Conservation (phyloP, 2,888 invertebrate species). For the Drosophila tanythrix region DNA sequence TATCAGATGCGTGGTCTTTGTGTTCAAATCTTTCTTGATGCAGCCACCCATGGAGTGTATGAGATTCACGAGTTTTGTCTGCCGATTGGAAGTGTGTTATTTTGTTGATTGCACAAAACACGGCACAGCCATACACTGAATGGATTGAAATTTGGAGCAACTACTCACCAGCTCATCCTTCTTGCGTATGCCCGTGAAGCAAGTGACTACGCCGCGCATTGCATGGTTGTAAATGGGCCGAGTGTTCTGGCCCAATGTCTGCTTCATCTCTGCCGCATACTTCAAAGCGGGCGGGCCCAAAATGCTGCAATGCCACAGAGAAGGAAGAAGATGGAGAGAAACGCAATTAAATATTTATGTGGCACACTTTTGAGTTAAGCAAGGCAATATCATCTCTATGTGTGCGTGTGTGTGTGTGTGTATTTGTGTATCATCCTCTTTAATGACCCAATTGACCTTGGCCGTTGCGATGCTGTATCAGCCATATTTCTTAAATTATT, state of each 20-base stretch:
- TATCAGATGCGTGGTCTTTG: constrained; percentile 96
- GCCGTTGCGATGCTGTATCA: constrained; percentile 40
- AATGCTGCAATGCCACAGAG: constrained; percentile 86
- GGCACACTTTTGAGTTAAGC: constrained; percentile 79
- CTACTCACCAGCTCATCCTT: constrained; percentile 93
- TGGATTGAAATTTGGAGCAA: neutral
- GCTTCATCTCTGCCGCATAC: constrained; percentile 89
- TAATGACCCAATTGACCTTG: constrained; percentile 76
- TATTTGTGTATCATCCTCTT: constrained; percentile 11
- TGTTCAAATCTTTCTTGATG: constrained; percentile 95
- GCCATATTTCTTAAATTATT: constrained; percentile 51
- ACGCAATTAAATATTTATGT: constrained; percentile 75
- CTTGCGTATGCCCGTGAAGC: constrained; percentile 96
- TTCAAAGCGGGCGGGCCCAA: constrained; percentile 92
- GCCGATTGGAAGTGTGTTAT: constrained; percentile 50
- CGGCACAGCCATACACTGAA: too few relatives aligned
- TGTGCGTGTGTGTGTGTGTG: neutral
- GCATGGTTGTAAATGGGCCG: constrained; percentile 94
- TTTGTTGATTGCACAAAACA: neutral
- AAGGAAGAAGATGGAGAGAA: constrained; percentile 3
- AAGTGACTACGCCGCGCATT: constrained; percentile 95
- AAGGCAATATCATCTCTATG: constrained; percentile 48
- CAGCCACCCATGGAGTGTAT: constrained; percentile 99
- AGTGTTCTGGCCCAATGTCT: constrained; percentile 89
- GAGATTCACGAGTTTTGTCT: constrained; percentile 94